phyloP scores from a whole-genome alignment of 2,888 invertebrate species.

The Pherbina coryleti region DNA sequence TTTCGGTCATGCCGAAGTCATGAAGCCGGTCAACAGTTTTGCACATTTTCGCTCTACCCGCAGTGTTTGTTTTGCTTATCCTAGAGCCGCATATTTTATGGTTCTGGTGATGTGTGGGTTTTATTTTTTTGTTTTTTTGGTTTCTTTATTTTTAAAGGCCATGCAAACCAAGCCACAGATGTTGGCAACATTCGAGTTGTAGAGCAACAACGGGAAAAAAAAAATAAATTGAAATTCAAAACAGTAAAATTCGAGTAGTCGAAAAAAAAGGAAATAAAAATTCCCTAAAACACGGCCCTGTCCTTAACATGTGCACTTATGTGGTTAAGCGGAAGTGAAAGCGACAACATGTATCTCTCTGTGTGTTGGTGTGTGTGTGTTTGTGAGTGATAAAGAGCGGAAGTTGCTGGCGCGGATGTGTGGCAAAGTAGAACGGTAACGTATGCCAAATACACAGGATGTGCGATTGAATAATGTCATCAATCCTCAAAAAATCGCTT shows the following conservation, averaged over 20 bases:
- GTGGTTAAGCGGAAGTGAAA: conserved; percentile 15
- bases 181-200: neutral
- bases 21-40: neutral
- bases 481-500: conserved; percentile 31
- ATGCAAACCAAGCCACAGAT: conserved; percentile 5
- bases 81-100: neutral
- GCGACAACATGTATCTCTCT: neutral
- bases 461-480: conserved; percentile 36
- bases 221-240: neutral
- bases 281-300: neutral
- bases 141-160: neutral
- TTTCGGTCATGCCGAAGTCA: neutral
- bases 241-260: neutral
- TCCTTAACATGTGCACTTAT: conserved; percentile 15
- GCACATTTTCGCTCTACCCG: neutral
- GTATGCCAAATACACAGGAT: conserved; percentile 31
- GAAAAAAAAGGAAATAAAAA: neutral
- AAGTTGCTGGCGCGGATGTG: no score
- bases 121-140: neutral
- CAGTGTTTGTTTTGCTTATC: neutral
- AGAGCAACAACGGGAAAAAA: neutral
- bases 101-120: neutral
- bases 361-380: neutral
- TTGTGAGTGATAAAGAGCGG: neutral
- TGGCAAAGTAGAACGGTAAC: neutral